A percentile compares a stretch with the other conserved stretches of the same genome.
Evolutionary conservation across 2,113 vertebrate genomes (phyloP).

Genomic region (Oryzias celebensis): DNA sequence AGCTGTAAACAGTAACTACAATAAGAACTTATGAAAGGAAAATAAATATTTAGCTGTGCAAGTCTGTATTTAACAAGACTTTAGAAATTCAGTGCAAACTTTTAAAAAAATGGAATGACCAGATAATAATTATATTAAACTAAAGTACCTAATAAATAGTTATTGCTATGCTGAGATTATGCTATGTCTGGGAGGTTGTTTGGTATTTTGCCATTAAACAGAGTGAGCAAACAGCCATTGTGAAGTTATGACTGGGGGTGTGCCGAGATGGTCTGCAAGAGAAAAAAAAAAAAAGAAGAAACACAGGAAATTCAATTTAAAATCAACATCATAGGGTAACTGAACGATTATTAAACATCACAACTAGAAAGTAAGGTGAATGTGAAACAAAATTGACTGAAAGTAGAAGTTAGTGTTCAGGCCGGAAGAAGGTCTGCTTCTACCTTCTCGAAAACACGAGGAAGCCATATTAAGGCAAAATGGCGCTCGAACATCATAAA

Average conservation of each 20-base stretch:
- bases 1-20: neutral
- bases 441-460: neutral
- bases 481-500: conserved; percentile 43
- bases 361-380: neutral
- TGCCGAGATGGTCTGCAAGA: conserved; percentile 80
- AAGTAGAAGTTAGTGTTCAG: neutral
- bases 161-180: conserved; percentile 83
- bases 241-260: conserved; percentile 69
- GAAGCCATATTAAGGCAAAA: conserved; percentile 61
- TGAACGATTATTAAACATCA: neutral
- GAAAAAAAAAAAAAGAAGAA: conserved; percentile 6
- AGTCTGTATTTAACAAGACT: conserved; percentile 47
- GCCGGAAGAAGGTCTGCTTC: conserved; percentile 15
- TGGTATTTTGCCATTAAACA: conserved; percentile 68
- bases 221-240: conserved; percentile 79
- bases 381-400: neutral
- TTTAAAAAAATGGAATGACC: conserved; percentile 25
- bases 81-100: conserved; percentile 62
- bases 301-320: too few relatives aligned
- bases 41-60: conserved; percentile 59
- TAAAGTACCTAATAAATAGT: conserved; percentile 55
- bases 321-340: too few relatives aligned
- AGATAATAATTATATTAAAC: conserved; percentile 61
- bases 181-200: conserved; percentile 64
- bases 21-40: conserved; percentile 73